Conservation (phyloP, 2,888 invertebrate species). For the Notocelia uddmanniana region DNA sequence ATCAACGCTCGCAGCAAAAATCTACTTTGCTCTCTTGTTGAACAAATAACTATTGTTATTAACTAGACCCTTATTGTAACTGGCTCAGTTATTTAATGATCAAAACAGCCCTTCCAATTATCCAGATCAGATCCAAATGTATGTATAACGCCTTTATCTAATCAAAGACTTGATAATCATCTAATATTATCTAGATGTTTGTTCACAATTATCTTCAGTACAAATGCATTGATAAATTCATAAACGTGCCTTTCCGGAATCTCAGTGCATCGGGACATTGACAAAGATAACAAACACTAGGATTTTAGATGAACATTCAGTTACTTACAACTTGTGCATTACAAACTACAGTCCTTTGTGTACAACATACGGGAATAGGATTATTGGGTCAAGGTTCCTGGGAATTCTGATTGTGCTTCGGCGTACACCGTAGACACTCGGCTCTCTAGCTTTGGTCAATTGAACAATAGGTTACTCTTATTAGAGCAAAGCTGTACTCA, state of each 20-base stretch:
- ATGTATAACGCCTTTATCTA: background rate
- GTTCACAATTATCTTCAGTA: background rate
- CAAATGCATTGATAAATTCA: background rate
- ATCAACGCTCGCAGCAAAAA: too few species aligned
- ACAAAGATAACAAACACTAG: constrained; percentile 4
- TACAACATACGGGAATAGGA: background rate
- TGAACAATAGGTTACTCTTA: too few species aligned
- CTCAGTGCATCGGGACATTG: too few species aligned
- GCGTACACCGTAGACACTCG: background rate
- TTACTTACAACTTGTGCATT: background rate
- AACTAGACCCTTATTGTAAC: too few species aligned
- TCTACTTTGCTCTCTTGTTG: too few species aligned
- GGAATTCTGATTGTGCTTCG: background rate
- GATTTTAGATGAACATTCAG: background rate
- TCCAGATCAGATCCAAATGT: background rate
- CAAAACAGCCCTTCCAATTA: background rate
- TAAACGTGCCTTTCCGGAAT: too few species aligned
- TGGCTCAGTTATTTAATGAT: background rate
- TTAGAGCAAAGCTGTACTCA: too few species aligned
- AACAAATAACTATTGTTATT: too few species aligned
- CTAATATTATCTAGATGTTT: constrained; percentile 5
- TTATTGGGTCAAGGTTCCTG: background rate
- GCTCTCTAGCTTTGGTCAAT: background rate
- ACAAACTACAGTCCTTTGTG: background rate
- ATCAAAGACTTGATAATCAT: background rate